Base-by-base conservation (phyloP, 2,888 invertebrate species). In the Norana najaformis region DNA sequence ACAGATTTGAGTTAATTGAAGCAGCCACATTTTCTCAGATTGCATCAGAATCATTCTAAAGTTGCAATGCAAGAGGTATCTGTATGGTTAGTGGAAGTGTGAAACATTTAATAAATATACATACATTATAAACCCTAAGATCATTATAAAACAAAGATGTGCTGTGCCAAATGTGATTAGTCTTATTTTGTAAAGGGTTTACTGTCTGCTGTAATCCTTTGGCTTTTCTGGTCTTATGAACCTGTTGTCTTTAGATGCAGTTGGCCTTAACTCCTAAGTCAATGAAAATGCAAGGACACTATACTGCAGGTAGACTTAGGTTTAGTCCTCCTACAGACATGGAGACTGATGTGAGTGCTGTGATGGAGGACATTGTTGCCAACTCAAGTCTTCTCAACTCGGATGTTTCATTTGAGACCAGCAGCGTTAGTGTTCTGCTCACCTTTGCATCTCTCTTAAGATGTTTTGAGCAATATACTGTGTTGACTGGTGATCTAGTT, bases 281-380 rank as follows among this genome's bases (percentile, higher is more conserved):
- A 23, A 35, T 35, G 85, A 85, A 36, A 37, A 36, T 13, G 37
- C 85, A 35, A 36, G 85, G 37, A 36, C 18, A 23, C 35, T 85
- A 34, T 35, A 16, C 36, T 85, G 16, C 85, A 85, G 37, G 85
- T 36, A 36, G 13, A 23, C 4, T 85, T 30, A 69, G 2, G 34
- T 89, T 35, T 38, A 89, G 89, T 89, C 89, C 89, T 39, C 89
- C 89, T 6, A 89, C 89, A 23, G 89, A 89, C 85, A 38, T 82
- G 34, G 89, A 89, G 83, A 89, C 89, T 16, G 89, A 89, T 39
- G 89, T 89, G 23, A 89, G 89, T 37, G 47, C 69, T 36, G 35
- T 89, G 34, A 53, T 89, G 47, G 69, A 69, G n/a, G 89, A 89
- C n/a, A 69, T 35, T 69, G n/a, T 69, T 53, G 53, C 69, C 18